Evolutionary conservation across 2,113 vertebrate genomes (phyloP).

Genomic region (Scolopax mira): DNA sequence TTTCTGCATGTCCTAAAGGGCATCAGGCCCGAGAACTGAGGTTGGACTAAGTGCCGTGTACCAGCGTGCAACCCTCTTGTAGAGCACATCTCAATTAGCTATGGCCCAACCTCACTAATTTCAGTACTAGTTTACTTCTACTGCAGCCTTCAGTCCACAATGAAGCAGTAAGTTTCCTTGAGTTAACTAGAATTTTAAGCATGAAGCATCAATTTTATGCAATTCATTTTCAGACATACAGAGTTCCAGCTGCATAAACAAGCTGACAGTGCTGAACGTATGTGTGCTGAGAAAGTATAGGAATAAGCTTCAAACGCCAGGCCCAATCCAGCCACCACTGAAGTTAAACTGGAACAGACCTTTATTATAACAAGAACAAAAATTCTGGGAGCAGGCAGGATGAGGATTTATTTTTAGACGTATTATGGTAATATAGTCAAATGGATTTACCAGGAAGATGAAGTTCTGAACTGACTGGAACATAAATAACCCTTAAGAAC

Average conservation of each 20-base stretch:
- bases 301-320: not conserved
- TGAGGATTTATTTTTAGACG: slow-evolving; percentile 35
- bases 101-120: not conserved
- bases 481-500: not conserved
- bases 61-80: not conserved
- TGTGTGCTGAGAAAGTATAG: slow-evolving; percentile 25
- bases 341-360: not conserved
- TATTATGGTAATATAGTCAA: slow-evolving; percentile 16
- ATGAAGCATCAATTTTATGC: slow-evolving; percentile 21
- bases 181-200: not conserved
- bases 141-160: not conserved
- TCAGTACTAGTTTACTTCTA: not conserved
- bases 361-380: not conserved
- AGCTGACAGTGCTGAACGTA: not conserved
- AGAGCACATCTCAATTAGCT: not conserved
- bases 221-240: not conserved
- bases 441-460: slow-evolving; percentile 20
- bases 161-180: not conserved
- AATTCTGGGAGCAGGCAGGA: not conserved
- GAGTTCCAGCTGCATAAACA: slow-evolving; percentile 56
- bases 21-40: not conserved
- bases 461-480: slow-evolving; percentile 11
- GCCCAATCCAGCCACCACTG: slow-evolving; percentile 2
- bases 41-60: not conserved
- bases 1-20: not conserved